A percentile compares a stretch with the other conserved stretches of the same genome.
phyloP scores from a whole-genome alignment of 2,113 vertebrate species.

The Scomber colias region DNA sequence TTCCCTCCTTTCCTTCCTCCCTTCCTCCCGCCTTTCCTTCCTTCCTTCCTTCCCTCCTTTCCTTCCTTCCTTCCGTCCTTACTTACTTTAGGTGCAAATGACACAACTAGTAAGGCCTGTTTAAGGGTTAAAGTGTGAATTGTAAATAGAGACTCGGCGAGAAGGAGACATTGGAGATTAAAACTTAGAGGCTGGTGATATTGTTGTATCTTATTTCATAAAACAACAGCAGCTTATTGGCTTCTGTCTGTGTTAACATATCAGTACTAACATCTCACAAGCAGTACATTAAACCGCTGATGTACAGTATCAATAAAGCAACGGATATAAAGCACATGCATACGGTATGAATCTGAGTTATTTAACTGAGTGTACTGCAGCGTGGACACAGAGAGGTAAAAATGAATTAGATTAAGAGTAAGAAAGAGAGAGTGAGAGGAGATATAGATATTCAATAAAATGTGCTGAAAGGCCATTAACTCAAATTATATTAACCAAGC shows the following conservation, averaged over 20 bases:
- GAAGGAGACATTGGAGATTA: neutral
- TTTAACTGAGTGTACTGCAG: neutral
- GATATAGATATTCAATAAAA: conserved; percentile 56
- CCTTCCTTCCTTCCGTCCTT: too few relatives aligned
- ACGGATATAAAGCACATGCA: neutral
- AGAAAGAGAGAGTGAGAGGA: conserved; percentile 2
- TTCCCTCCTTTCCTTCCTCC: too few relatives aligned
- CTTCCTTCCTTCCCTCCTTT: too few relatives aligned
- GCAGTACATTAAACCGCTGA: conserved; percentile 8
- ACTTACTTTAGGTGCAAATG: too few relatives aligned
- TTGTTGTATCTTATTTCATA: neutral
- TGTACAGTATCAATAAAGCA: neutral
- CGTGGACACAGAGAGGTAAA: neutral
- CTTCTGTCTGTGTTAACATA: conserved; percentile 1
- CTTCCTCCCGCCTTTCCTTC: too few relatives aligned
- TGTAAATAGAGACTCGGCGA: neutral
- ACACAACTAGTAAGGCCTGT: too few relatives aligned
- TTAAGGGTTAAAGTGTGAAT: too few relatives aligned
- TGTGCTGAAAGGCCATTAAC: conserved; percentile 42
- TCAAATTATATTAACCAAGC: conserved; percentile 40
- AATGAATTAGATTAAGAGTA: neutral
- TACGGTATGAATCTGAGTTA: neutral
- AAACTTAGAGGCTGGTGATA: neutral
- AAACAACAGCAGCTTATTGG: neutral
- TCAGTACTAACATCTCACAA: neutral